Evolutionary conservation across 2,113 vertebrate genomes (phyloP), one percentile per base, ranked within the genome.

Genomic region (Brachyhypopomus occidentalis): DNA sequence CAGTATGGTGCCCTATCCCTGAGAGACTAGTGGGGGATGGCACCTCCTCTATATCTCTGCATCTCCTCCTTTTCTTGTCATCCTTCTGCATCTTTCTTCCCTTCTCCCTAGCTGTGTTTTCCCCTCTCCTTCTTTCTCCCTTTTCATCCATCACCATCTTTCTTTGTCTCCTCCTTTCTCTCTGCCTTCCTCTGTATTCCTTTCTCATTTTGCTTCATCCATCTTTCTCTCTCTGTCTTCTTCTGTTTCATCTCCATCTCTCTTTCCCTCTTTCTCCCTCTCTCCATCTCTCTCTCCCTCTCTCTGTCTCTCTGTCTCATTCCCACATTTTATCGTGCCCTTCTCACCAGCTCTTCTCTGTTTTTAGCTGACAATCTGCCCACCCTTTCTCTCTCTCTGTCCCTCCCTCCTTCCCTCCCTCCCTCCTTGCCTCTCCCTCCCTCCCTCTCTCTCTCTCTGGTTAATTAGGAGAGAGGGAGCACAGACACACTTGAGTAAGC

Each of bases 401-500:
- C 11, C 5, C 58, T 34, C 73, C 22, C 70, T 36, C 34, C 60
- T n/a, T 45, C 62, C 20, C 72, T 71, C 55, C 69, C 59, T 73
- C 80, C 75, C 81, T 52, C 80, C 85, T 75, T 82, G 60, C 38
- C 75, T 64, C 63, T 48, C 62, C n/a, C 60, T 27, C 20, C 38
- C 73, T 74, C 48, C 64, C 62, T 55, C 69, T 25, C 69, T 41
- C 38, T 78, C 52, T 75, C 66, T 82, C 85, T 79, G 75, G 84
- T 90, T 93, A 93, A 93, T 93, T 93, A 92, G 91, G 90, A 92
- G 90, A 92, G 83, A 88, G 85, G 86, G 89, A 89, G 91, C 86
- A 88, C 82, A 88, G 88, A 89, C 87, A 87, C 86, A 89, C 89
- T 90, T 91, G 91, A 92, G 90, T 92, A 93, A 92, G 89, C 92